Evolutionary conservation across 2,113 vertebrate genomes (phyloP), one percentile per base, ranked within the genome.

Genomic region (Coptodon rendalli): DNA sequence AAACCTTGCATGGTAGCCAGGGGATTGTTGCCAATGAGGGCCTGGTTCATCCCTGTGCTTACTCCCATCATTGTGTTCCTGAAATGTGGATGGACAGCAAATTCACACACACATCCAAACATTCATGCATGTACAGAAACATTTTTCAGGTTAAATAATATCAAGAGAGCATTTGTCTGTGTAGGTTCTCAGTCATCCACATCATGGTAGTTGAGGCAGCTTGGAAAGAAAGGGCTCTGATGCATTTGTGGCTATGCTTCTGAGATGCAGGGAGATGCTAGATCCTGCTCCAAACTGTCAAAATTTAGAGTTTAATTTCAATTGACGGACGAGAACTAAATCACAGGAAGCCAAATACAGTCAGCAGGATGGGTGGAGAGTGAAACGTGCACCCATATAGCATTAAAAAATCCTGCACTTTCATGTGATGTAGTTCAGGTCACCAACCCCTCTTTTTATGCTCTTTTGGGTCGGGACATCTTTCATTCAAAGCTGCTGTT

Each of bases 1-100:
- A 95, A 95, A 98, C 98, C 98, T 98, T 98, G 97, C 95, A 98
- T 98, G 93, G 97, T 98, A 93, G 97, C 97, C 97, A 98, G 95
- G 88, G 97, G 97, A 95, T 97, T 97, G 96, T 95, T 97, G 93
- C 97, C 95, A 94, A 98, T 97, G 89, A 98, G 97, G 87, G 97
- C 96, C 92, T 97, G 96, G 96, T 96, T 98, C 96, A 98, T 97
- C 95, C 97, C 97, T 93, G 97, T 97, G 97, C 97, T 97, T 96
- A 98, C 97, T 96, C 97, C 96, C 95, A 98, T 97, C 96, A 98
- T 95, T 95, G 97, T 96, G 96, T 97, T 97, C 97, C 98, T 98
- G 96, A 96, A 96, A 68, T 68, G 34, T 90, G 89, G 85, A 94
- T 82, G 85, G 2, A 40, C 14, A 71, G 34, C 85, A 90, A 66